Evolutionary conservation across 2,113 vertebrate species (phyloP).

Genomic region (Taxidea taxus): DNA sequence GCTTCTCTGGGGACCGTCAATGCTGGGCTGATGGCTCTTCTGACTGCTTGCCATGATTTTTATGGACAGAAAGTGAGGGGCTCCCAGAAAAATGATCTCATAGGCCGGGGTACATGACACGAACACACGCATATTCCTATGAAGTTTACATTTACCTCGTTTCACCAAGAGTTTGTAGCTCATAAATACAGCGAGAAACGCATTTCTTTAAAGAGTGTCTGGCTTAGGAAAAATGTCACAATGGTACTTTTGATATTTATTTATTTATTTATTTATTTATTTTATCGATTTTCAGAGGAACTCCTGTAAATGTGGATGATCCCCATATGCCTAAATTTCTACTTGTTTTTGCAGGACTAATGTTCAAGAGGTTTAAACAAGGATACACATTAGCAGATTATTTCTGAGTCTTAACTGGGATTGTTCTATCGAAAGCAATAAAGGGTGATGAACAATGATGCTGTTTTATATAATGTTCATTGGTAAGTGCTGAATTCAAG

Average conservation of each 20-base stretch:
- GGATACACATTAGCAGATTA: background rate
- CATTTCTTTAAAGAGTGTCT: background rate
- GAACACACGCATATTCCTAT: background rate
- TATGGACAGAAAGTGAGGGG: background rate
- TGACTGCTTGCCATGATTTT: background rate
- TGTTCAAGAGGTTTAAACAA: background rate
- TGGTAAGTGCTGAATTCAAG: background rate
- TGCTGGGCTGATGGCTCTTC: background rate
- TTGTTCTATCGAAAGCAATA: background rate
- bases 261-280: background rate
- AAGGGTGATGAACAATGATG: background rate
- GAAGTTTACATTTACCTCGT: background rate
- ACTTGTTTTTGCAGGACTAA: background rate
- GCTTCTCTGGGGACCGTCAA: slow-evolving; percentile 6
- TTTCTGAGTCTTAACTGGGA: background rate
- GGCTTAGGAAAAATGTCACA: background rate
- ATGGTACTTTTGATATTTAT: background rate
- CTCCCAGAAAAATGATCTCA: background rate
- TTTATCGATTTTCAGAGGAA: background rate
- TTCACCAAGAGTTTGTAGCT: background rate
- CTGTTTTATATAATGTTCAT: background rate
- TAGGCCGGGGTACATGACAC: background rate
- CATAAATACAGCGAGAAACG: background rate
- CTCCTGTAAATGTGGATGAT: background rate
- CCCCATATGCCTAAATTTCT: background rate